These are phyloP conservation scores for Paratrypauchen microcephalus DNA, from an alignment of 2,797 vertebrate species.

Conservation along the genomic window DNA sequence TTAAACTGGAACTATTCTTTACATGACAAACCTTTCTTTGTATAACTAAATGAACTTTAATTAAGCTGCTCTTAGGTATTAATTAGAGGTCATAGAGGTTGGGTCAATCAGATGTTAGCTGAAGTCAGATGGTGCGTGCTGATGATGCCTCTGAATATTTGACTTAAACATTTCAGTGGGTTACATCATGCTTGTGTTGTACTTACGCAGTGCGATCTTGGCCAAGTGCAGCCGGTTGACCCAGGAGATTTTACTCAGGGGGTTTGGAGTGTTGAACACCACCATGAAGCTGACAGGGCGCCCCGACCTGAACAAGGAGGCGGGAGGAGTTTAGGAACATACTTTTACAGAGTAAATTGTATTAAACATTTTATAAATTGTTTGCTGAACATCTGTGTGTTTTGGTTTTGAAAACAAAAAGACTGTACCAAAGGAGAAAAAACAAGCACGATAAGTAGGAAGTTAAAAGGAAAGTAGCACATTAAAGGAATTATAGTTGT, in stretches of 20 bases:
- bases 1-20: neutral
- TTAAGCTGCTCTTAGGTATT: neutral
- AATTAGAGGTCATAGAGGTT: conserved; percentile 9
- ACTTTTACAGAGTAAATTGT: no score
- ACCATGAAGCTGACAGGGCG: conserved; percentile 94
- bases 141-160: conserved; percentile 32
- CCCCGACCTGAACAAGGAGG: conserved; percentile 79
- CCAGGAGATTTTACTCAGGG: conserved; percentile 95
- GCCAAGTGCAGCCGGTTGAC: conserved; percentile 93
- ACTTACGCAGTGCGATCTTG: conserved; percentile 84
- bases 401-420: neutral
- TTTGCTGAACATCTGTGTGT: neutral
- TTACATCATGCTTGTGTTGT: conserved; percentile 58
- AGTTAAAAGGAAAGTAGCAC: neutral
- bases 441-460: neutral
- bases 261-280: conserved; percentile 93
- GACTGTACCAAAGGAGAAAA: neutral
- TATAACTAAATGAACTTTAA: neutral
- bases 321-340: neutral
- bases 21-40: neutral
- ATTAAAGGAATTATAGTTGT: neutral
- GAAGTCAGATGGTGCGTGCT: conserved; percentile 33
- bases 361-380: neutral
- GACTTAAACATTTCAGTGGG: conserved; percentile 50
- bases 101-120: conserved; percentile 30